Evolutionary conservation across 2,113 vertebrate genomes (phyloP).

Genomic region (Megaleporinus macrocephalus): DNA sequence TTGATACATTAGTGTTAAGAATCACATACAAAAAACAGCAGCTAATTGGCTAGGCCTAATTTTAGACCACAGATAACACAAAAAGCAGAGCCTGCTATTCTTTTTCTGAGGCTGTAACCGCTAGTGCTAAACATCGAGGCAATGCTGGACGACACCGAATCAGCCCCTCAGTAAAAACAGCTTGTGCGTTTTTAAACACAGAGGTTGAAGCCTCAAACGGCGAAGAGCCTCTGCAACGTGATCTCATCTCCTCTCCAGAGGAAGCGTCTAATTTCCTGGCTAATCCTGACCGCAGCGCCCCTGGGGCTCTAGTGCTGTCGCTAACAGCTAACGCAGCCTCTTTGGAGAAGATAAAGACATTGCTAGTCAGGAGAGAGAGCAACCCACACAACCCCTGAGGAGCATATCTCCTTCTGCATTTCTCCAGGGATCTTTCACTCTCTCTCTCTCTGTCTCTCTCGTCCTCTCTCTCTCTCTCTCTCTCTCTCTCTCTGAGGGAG

Average conservation of each 20-base stretch:
- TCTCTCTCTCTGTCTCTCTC: slow-evolving; percentile 16
- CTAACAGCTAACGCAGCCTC: slow-evolving; percentile 50
- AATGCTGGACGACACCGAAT: background rate
- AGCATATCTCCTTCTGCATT: slow-evolving; percentile 27
- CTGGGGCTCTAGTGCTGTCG: slow-evolving; percentile 43
- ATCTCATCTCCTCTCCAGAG: slow-evolving; percentile 24
- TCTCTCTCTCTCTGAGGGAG: slow-evolving; percentile 13
- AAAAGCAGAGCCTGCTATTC: background rate
- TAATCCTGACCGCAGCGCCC: slow-evolving; percentile 45
- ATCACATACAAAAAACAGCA: background rate
- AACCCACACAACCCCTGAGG: slow-evolving; percentile 30
- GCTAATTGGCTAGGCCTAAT: background rate
- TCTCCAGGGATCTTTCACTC: slow-evolving; percentile 9
- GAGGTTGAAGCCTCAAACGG: slow-evolving; percentile 16
- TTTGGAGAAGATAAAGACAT: slow-evolving; percentile 51
- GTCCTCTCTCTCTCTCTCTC: background rate
- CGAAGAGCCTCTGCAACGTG: background rate
- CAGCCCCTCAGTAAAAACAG: slow-evolving; percentile 9
- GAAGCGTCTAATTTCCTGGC: slow-evolving; percentile 51
- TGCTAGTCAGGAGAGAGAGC: slow-evolving; percentile 47
- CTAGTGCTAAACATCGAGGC: background rate
- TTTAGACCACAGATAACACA: background rate
- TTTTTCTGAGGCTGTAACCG: background rate
- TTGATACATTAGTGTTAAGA: no score
- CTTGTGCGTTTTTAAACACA: slow-evolving; percentile 10